These are phyloP conservation scores for Spermophilus dauricus DNA, from an alignment of 2,113 vertebrate species.

Conservation along the genomic window DNA sequence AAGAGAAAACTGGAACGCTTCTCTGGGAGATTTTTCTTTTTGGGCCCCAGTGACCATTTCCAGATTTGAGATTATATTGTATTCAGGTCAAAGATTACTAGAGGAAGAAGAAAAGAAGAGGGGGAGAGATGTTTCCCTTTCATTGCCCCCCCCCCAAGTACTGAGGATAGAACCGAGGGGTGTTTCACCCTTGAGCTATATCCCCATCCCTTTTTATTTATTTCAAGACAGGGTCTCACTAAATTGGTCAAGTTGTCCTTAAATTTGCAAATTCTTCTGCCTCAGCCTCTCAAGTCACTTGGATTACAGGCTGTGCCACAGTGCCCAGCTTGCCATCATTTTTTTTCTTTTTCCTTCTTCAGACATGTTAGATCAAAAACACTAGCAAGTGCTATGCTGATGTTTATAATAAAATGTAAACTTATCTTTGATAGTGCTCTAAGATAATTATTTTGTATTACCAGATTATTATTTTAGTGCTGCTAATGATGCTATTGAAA, in stretches of 20 bases:
- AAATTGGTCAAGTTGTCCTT: too few species aligned
- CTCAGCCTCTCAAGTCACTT: too few species aligned
- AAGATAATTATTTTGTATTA: constrained; percentile 50
- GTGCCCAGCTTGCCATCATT: neutral
- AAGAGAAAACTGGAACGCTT: neutral
- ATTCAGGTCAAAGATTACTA: neutral
- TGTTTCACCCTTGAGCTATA: too few species aligned
- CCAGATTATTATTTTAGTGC: constrained; percentile 62
- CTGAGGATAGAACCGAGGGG: too few species aligned
- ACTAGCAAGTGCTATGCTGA: neutral
- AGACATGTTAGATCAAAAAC: constrained; percentile 30
- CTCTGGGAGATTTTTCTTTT: neutral
- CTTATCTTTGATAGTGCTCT: neutral
- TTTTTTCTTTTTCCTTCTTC: neutral
- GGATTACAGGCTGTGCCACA: too few species aligned
- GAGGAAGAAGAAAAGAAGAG: neutral
- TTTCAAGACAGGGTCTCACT: too few species aligned
- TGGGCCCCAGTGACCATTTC: neutral
- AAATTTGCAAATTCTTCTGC: too few species aligned
- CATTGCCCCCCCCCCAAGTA: too few species aligned
- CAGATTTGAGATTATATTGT: neutral
- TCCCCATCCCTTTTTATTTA: too few species aligned
- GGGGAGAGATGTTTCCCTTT: neutral
- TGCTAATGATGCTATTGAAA: constrained; percentile 40
- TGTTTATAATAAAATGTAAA: constrained; percentile 61